phyloP scores from a whole-genome alignment of 2,797 vertebrate species.

The Coreius guichenoti region DNA sequence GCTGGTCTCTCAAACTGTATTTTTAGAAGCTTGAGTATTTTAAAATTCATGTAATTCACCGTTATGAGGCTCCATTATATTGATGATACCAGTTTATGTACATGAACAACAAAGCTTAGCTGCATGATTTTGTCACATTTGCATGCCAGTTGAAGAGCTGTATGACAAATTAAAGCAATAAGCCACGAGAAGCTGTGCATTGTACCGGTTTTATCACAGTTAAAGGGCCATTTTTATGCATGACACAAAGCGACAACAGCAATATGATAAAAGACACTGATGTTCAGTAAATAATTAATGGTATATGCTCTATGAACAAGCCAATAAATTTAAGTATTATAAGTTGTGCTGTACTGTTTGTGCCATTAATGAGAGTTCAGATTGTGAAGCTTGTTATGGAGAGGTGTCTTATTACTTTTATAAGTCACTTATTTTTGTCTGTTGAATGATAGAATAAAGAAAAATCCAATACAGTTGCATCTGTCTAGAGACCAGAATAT shows the following conservation, averaged over 20 bases:
- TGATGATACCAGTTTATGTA: constrained; percentile 30
- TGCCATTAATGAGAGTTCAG: neutral
- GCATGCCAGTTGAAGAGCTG: constrained; percentile 17
- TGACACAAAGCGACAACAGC: neutral
- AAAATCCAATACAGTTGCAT: neutral
- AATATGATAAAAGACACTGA: neutral
- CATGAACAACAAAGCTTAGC: constrained; percentile 27
- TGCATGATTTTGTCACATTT: constrained; percentile 34
- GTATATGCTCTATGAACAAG: neutral
- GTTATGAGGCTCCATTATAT: constrained; percentile 43
- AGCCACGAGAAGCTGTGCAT: neutral
- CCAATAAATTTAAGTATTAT: neutral
- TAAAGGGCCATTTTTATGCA: neutral
- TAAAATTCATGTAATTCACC: constrained; percentile 36
- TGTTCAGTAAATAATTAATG: neutral
- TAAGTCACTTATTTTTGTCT: neutral
- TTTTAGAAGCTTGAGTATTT: constrained; percentile 26
- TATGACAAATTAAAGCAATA: constrained; percentile 38
- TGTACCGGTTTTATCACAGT: neutral
- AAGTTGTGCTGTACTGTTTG: neutral
- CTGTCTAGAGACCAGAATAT: neutral
- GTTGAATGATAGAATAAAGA: neutral
- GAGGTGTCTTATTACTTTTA: neutral
- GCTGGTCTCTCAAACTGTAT: constrained; percentile 23
- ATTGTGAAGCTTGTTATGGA: neutral